Conservation (phyloP, 2,888 invertebrate species). For the Nymphalis urticae region DNA sequence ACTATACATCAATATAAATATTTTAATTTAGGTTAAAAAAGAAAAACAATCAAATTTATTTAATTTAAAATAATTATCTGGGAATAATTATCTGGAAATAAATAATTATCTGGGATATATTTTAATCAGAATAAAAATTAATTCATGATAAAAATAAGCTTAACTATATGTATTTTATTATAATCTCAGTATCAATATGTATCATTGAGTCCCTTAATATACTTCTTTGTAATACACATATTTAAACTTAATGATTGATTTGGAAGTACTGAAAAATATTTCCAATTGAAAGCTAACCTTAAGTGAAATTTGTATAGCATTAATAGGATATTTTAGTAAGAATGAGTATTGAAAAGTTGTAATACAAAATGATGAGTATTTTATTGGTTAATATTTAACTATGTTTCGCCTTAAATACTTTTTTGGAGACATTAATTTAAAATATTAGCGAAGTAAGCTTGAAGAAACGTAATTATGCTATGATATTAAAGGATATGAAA, state of each 20-base stretch:
- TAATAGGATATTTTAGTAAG: conserved; percentile 16
- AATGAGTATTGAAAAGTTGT: conserved; percentile 19
- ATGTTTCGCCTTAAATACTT: conserved; percentile 43
- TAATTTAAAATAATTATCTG: background rate
- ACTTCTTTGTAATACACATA: conserved; percentile 1
- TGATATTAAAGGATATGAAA: background rate
- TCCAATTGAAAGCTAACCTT: background rate
- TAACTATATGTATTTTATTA: conserved; percentile 1
- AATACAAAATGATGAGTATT: conserved; percentile 18
- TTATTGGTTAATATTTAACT: conserved; percentile 33
- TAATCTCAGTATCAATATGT: background rate
- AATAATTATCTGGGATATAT: background rate
- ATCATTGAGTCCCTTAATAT: conserved; percentile 7
- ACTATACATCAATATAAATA: background rate
- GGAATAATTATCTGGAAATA: background rate
- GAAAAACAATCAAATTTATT: background rate
- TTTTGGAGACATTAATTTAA: conserved; percentile 36
- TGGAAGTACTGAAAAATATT: background rate
- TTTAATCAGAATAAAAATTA: background rate
- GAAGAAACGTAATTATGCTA: conserved; percentile 17
- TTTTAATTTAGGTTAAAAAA: background rate
- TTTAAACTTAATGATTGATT: background rate
- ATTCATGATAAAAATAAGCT: conserved; percentile 5
- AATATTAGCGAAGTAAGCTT: conserved; percentile 30
- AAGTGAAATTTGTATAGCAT: conserved; percentile 11